Evolutionary conservation across 2,113 vertebrate genomes (phyloP).

Genomic region (Junco hyemalis): DNA sequence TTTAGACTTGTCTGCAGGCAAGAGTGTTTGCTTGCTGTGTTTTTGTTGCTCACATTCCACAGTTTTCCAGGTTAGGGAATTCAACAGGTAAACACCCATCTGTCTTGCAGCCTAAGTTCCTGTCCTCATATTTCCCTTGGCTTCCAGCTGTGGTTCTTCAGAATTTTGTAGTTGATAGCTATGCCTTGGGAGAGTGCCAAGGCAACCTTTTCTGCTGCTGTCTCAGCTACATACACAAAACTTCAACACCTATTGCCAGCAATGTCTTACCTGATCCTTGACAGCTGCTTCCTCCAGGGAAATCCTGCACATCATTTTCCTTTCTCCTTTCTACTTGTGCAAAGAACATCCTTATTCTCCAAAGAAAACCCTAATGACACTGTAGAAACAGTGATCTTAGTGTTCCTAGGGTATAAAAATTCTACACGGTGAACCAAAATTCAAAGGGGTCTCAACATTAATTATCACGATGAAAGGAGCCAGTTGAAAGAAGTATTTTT

Average conservation of each 20-base stretch:
- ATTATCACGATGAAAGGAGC: not conserved
- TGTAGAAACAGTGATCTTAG: not conserved
- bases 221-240: not conserved
- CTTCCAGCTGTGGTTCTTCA: not conserved
- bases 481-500: not conserved
- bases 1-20: not conserved
- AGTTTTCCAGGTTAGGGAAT: not conserved
- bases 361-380: not conserved
- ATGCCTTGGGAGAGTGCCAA: not conserved
- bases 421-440: not conserved
- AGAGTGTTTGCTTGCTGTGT: not conserved
- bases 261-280: not conserved
- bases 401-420: not conserved
- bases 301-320: not conserved
- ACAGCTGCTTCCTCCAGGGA: not conserved
- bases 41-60: not conserved
- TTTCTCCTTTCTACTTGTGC: not conserved
- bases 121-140: not conserved
- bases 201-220: not conserved
- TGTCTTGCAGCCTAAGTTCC: not conserved
- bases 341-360: not conserved
- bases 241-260: not conserved
- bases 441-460: not conserved
- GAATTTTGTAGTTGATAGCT: not conserved
- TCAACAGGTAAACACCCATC: not conserved